A percentile compares a stretch with the other conserved stretches of the same genome.
phyloP scores from a whole-genome alignment of 2,113 vertebrate species.

The Grammomys dolichurus region DNA sequence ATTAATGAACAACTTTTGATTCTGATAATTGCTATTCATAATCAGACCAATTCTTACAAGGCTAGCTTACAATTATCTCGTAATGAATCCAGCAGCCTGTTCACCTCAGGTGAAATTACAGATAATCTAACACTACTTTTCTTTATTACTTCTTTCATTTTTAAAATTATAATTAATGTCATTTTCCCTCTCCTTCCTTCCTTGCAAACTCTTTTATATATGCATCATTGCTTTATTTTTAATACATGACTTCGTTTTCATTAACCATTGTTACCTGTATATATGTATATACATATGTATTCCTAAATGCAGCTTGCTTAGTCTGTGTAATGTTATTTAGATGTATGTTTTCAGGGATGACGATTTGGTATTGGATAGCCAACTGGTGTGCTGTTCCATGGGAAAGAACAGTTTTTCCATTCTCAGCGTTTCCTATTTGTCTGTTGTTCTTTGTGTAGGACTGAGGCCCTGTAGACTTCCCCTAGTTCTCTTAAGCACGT shows the following conservation, averaged over 20 bases:
- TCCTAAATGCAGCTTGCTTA: neutral
- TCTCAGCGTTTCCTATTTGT: neutral
- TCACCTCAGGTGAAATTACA: constrained; percentile 35
- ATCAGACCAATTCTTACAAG: constrained; percentile 18
- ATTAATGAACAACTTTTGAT: constrained; percentile 1
- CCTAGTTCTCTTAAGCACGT: neutral
- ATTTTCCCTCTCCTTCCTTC: neutral
- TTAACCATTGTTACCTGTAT: neutral
- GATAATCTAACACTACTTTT: neutral
- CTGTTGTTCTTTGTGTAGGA: neutral
- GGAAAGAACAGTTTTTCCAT: neutral
- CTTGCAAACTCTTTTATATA: neutral
- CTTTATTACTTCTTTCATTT: neutral
- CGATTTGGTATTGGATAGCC: neutral
- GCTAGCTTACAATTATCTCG: neutral
- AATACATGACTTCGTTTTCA: neutral
- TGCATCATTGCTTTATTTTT: neutral
- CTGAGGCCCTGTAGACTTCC: neutral
- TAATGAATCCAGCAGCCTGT: constrained; percentile 21
- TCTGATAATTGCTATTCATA: neutral
- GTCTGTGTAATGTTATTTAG: neutral
- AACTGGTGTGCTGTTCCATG: neutral
- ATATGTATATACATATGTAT: neutral
- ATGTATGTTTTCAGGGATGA: neutral
- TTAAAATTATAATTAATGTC: neutral